Conservation (phyloP, 1,140 invertebrate genomes). For the Trissolcus basalis region DNA sequence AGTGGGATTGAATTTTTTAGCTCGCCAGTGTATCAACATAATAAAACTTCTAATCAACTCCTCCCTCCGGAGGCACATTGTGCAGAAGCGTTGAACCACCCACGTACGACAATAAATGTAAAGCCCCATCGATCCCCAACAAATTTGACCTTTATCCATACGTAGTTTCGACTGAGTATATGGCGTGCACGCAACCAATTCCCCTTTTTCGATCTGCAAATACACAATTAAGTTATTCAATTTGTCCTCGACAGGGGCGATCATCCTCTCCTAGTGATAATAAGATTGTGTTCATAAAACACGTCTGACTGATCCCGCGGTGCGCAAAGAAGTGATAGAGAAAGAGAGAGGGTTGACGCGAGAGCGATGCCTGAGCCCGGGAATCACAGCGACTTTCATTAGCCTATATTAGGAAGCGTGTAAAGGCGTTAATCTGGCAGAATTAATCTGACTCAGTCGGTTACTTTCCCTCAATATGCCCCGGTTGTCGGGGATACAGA, state of each 20-base stretch:
- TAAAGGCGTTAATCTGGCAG: constrained; percentile 69
- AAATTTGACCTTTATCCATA: constrained; percentile 52
- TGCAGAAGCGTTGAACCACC: constrained; percentile 6
- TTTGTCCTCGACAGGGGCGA: constrained; percentile 35
- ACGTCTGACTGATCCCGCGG: constrained; percentile 32
- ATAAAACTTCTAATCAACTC: constrained; percentile 14
- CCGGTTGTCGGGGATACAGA: constrained; percentile 39
- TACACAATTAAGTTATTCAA: constrained; percentile 55
- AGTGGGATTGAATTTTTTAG: too few relatives aligned
- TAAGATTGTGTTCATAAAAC: constrained; percentile 54
- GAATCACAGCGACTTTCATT: constrained; percentile 63
- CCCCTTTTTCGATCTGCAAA: constrained; percentile 46
- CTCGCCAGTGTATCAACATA: constrained; percentile 5
- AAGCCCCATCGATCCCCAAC: constrained; percentile 34
- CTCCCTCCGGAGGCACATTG: background rate
- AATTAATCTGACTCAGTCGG: constrained; percentile 66
- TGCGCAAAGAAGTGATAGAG: constrained; percentile 18
- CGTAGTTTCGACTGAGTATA: constrained; percentile 23
- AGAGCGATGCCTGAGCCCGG: constrained; percentile 10
- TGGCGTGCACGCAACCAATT: constrained; percentile 19
- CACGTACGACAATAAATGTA: constrained; percentile 31
- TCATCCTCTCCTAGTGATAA: constrained; percentile 40
- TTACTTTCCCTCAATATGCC: constrained; percentile 65
- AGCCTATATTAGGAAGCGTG: constrained; percentile 60
- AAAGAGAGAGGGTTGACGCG: constrained; percentile 26